Base-by-base conservation (phyloP, 2,888 invertebrate species). In the Orgyia antiqua region DNA sequence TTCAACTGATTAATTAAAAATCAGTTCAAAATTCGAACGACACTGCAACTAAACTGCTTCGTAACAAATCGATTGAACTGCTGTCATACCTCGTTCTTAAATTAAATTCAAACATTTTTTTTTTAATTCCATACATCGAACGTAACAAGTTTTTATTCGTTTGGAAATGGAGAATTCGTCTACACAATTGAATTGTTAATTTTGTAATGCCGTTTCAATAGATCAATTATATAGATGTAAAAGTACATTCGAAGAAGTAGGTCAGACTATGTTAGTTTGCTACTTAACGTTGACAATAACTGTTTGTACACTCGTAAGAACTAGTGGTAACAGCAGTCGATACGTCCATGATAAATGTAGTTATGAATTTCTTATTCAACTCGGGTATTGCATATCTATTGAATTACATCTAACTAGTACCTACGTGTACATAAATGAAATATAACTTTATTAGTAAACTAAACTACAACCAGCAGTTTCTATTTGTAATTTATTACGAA, bases 111-210 rank as follows among this genome's bases (percentile, higher is more conserved):
- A 41, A 28, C n/a, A n/a, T n/a, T n/a, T n/a, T 24, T 43, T 40
- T 43, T 47, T 47, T 28, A 24, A 32, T 29, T 39, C 27, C 33
- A 41, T 27, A 29, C 39, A 43, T 38, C 29, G 30, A 38, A 30
- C 18, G 28, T 13, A 38, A 39, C 39, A 32, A 42, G 24, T 45
- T 42, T 52, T 53, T 49, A 51, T 36, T 39, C 12, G 13, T 21
- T 17, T 18, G 6, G 2, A 25, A 7, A 11, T 23, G 11, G 28
- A 25, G 27, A 34, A 51, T 42, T 32, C 28, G 21, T 18, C 10
- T 39, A 40, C 36, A 51, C 42, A 42, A 52, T 48, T 39, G 36
- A 42, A 48, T 41, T 35, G 45, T 42, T 45, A 34, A 45, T 52
- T 45, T 42, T 36, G 42, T 41, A 46, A 46, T 27, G n/a, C 15